These are phyloP conservation scores for Spinus olivaceus DNA, from an alignment of 2,797 vertebrate genomes.

Conservation along the genomic window DNA sequence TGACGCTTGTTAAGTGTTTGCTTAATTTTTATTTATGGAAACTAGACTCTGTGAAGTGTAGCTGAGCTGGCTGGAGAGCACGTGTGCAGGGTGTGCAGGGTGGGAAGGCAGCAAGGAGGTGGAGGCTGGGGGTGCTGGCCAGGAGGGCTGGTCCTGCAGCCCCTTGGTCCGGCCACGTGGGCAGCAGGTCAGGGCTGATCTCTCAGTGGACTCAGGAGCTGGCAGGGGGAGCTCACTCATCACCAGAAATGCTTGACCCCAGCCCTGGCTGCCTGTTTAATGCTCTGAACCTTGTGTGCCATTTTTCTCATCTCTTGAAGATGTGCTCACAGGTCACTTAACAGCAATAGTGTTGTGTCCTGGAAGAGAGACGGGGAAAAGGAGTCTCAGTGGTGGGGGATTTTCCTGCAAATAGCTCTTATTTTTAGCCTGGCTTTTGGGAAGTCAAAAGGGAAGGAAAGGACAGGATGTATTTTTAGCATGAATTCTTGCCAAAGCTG, in stretches of 20 bases:
- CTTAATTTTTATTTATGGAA: constrained; percentile 74
- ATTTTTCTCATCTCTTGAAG: background rate
- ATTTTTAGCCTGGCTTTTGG: background rate
- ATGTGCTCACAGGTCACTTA: background rate
- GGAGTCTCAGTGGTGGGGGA: background rate
- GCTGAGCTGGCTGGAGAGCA: constrained; percentile 4
- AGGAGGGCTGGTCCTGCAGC: background rate
- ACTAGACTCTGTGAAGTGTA: constrained; percentile 1
- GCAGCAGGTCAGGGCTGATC: background rate
- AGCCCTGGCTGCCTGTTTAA: constrained; percentile 45
- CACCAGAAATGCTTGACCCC: constrained; percentile 23
- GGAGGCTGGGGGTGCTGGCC: background rate
- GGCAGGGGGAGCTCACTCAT: background rate
- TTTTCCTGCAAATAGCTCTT: background rate
- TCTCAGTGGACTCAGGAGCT: background rate
- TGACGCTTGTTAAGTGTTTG: constrained; percentile 60
- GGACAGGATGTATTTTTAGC: background rate
- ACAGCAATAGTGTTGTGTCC: background rate
- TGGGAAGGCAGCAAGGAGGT: background rate
- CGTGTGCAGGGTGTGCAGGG: background rate
- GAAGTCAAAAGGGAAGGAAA: background rate
- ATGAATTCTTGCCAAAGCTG: background rate
- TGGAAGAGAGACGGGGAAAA: background rate
- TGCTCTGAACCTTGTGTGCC: background rate
- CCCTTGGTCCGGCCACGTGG: fast-evolving